Base-by-base conservation (phyloP, 2,888 invertebrate species). In the Phaedon cochleariae region DNA sequence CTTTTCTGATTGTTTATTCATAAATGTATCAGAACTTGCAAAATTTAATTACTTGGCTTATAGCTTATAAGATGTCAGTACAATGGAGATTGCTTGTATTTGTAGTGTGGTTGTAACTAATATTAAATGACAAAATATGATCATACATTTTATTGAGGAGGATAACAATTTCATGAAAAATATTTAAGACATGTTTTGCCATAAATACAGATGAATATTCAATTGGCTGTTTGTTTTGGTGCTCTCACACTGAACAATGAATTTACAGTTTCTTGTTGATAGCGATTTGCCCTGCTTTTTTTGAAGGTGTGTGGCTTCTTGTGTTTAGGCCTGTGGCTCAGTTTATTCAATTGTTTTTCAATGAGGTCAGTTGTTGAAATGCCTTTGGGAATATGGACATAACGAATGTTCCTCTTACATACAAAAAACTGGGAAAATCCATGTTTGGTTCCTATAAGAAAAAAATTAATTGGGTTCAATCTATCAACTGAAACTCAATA, bases 381-480 rank as follows among this genome's bases (percentile, higher is more conserved):
- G 34, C 73, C 67, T 78, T 87, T 85, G 31, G 91, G 91, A 69
- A 92, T 85, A 76, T 91, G 91, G 7, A 92, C 86, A 79, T 88
- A 89, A 78, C 91, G 86, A 64, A 92, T 88, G 75, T 89, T 90
- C 71, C 91, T 85, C 20, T 86, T 85, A 61, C 87, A 88, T 20
- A 92, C 78, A 80, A 88, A 91, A 70, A 91, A 85, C 73, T 85
- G 84, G 41, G 89, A 87, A 81, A 89, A 90, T n/a, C 79, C 76
- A 75, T 85, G 88, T 78, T 71, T 22, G 77, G 85, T 85, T 60
- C 79, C 81, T 81, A 62, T n/a, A 62, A 76, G 74, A 55, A 46
- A 67, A 51, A 52, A 29, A 15, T 52, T 59, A 49, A 48, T 37
- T 20, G 7, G 26, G 15, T 54, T 67, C 34, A 18, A 67, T 17